Evolutionary conservation across 2,797 vertebrate genomes (phyloP).

Genomic region (Gallirallus australis): DNA sequence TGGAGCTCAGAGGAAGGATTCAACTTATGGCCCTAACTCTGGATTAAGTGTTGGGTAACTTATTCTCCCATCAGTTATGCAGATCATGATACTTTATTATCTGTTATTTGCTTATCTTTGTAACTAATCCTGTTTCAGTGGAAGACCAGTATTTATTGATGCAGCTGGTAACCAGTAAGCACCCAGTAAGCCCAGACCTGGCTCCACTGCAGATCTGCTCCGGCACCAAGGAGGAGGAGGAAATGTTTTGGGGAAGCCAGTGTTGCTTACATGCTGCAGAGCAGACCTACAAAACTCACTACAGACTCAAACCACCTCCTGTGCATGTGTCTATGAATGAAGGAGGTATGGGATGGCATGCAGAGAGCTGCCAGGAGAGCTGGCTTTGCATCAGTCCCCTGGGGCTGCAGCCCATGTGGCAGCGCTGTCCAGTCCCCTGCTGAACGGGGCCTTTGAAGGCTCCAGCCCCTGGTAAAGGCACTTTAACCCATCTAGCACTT

Average conservation of each 20-base stretch:
- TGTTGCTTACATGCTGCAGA: accelerated
- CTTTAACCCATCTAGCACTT: background rate
- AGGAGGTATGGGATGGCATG: background rate
- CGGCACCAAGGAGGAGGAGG: background rate
- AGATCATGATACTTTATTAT: background rate
- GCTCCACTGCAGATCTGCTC: background rate
- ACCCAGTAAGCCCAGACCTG: background rate
- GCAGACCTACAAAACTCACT: background rate
- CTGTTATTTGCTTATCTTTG: background rate
- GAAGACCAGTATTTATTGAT: background rate
- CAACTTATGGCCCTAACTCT: background rate
- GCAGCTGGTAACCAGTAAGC: background rate
- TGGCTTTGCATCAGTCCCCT: background rate
- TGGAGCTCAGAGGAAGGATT: background rate
- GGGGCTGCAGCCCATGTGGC: background rate
- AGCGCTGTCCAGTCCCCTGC: background rate
- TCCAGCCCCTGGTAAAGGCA: background rate
- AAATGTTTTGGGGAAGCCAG: background rate
- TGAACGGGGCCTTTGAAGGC: background rate
- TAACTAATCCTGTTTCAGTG: background rate
- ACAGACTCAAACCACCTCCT: background rate
- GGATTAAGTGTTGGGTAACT: background rate
- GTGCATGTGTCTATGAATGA: accelerated
- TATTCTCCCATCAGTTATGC: too few species aligned
- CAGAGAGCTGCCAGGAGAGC: background rate